phyloP scores from a whole-genome alignment of 2,888 invertebrate genomes.

The Pycnomerus fuliginosus region DNA sequence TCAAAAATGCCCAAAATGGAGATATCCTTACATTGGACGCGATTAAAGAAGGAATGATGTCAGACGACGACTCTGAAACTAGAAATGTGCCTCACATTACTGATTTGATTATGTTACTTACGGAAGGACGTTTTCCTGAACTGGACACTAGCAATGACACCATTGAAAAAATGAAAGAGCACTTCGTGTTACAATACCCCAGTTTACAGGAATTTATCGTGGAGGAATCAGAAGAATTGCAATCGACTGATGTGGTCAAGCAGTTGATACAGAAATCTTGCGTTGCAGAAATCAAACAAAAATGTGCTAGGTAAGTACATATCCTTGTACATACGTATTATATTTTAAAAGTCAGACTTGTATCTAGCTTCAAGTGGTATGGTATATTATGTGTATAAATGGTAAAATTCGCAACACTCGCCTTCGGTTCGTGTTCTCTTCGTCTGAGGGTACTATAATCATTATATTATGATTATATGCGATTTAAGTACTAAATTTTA shows the following conservation, averaged over 20 bases:
- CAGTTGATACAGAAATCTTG: too few species aligned
- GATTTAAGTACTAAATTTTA: too few species aligned
- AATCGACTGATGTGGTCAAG: too few species aligned
- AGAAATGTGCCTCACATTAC: constrained; percentile 38
- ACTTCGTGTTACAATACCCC: constrained; percentile 44
- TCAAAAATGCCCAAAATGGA: constrained; percentile 15
- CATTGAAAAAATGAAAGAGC: constrained; percentile 40
- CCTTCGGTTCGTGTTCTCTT: too few species aligned
- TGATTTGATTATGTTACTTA: constrained; percentile 34
- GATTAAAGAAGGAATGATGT: constrained; percentile 22
- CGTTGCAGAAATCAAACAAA: too few species aligned
- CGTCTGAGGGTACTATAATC: too few species aligned
- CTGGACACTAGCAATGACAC: constrained; percentile 36
- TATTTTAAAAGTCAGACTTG: neutral
- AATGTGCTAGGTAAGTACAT: too few species aligned
- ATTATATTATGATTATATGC: too few species aligned
- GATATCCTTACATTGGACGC: constrained; percentile 19
- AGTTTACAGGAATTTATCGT: constrained; percentile 27
- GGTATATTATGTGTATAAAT: neutral
- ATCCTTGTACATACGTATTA: neutral
- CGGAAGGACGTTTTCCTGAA: constrained; percentile 28
- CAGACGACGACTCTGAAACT: constrained; percentile 19
- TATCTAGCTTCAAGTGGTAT: neutral
- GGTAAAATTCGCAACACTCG: too few species aligned
- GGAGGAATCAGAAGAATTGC: constrained; percentile 24